Evolutionary conservation across 2,888 invertebrate genomes (phyloP), one percentile per base, ranked within the genome.

Genomic region (Antheraea yamamai): DNA sequence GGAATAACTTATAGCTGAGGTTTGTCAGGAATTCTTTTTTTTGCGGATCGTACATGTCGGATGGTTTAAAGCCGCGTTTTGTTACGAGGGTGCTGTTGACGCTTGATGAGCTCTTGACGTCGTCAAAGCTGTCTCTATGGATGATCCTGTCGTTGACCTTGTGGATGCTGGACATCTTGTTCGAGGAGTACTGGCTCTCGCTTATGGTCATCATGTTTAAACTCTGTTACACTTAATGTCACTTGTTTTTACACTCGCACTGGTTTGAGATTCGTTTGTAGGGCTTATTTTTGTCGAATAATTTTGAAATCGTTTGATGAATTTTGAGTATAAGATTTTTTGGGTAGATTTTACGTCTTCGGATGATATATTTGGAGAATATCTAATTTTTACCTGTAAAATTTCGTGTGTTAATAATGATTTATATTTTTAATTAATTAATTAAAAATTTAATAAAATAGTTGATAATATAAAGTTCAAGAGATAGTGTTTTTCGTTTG

Each of bases 41-140:
- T 81, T 95, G 95, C 1, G 98, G 98, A 92, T 98, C 98, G 87
- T 96, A 97, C 90, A 96, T 96, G 91, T 98, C 98, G 3, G 98
- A 98, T 1, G 98, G 98, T 85, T 97, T 97, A 92, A 97, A 97
- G 58, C 98, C 97, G 52, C 98, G 95, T 79, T 96, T 95, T 74
- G 96, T 96, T 85, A 97, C 96, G 78, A 97, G 95, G 23, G 96
- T 95, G 86, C 96, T 96, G 88, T 94, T 95, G 74, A 94, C 89
- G 35, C 93, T 93, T 23, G 94, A 92, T 0, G 95, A 95, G 77
- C 94, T 95, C 80, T 95, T 92, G 77, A 91, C 90, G 81, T 95
- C 95, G 75, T 95, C 92, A 81, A 90, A 95, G 86, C 91, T 94
- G 83, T 95, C 95, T 58, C 89, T 85, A 73, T 95, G 95, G 7